Base-by-base conservation (phyloP, 2,113 vertebrate species). In the Onychostruthus taczanowskii region DNA sequence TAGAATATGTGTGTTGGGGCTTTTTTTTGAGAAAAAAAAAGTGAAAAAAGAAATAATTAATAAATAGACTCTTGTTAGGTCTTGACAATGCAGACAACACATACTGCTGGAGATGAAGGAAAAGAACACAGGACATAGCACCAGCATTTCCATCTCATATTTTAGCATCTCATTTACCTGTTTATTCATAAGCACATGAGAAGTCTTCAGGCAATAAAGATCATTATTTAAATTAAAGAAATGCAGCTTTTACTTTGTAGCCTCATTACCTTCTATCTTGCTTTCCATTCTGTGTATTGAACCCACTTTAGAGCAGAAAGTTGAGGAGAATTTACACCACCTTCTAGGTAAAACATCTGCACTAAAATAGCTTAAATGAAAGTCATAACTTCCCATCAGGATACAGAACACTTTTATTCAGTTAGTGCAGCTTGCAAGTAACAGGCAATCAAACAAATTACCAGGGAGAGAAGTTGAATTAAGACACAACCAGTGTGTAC, bases 361-460 rank as follows among this genome's bases (percentile, higher is more conserved):
- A 74, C 44, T 87, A 87, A 87, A 93, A 84, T 35, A 46, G 55
- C 46, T 69, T 74, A 87, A 79, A 69, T 13, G 6, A 49, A 95
- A 88, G 84, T 14, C 49, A 52, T 47, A 80, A 41, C 70, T 94
- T 90, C 75, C 55, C 76, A 52, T 64, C 30, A 79, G 63, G 39
- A 58, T 53, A n/a, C 85, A 63, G 73, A 92, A 93, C 78, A 62
- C 58, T 90, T 95, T 81, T 67, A 52, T 94, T 96, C 68, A 93
- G 68, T 84, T 94, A 95, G 84, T 47, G 61, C 37, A 89, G 87
- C 59, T 39, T 83, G 84, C 61, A 79, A 87, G 53, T 70, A 91
- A 84, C 49, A 84, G 87, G 62, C 89, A 84, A 94, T 86, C 47
- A 95, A 95, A 97, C 70, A 93, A 87, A 91, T 93, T 90, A 74